Conservation (phyloP, 1,140 invertebrate genomes). For the Drosophila kikkawai region DNA sequence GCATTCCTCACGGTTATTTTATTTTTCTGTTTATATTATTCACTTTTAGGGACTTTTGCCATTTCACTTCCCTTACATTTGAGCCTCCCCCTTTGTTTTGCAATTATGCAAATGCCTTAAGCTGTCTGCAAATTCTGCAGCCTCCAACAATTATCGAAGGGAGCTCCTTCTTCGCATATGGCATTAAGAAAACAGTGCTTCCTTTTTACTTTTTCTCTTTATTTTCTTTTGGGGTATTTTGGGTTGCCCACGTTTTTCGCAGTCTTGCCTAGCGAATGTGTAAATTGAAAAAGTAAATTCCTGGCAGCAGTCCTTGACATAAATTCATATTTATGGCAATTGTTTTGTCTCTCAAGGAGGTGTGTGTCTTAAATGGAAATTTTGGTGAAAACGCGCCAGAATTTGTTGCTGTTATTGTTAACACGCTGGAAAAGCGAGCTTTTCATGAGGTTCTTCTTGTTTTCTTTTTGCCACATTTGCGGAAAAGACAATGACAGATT, state of each 20-base stretch:
- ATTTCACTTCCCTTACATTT: not conserved
- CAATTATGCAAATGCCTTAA: conserved; percentile 39
- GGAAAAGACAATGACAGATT: conserved; percentile 10
- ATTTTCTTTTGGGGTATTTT: not conserved
- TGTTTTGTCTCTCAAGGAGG: conserved; percentile 10
- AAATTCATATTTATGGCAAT: conserved; percentile 41
- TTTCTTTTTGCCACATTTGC: not conserved
- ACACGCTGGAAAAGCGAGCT: conserved; percentile 12
- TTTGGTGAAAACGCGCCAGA: too few relatives aligned
- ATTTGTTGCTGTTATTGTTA: conserved; percentile 25
- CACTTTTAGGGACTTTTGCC: conserved; percentile 5
- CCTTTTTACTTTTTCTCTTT: not conserved
- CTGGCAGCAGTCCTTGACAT: conserved; percentile 8
- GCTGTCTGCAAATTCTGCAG: conserved; percentile 24
- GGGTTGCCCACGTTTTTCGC: not conserved
- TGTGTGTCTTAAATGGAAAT: conserved; percentile 19
- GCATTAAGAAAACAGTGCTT: not conserved
- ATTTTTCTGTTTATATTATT: conserved; percentile 44
- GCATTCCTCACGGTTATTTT: conserved; percentile 41
- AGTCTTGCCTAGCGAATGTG: conserved; percentile 11
- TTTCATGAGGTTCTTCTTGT: not conserved
- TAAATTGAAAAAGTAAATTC: conserved; percentile 23
- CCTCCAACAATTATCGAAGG: conserved; percentile 19
- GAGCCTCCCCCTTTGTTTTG: not conserved
- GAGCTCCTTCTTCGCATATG: conserved; percentile 11